phyloP scores from a whole-genome alignment of 2,113 vertebrate species.

The Myotis brandtii region DNA sequence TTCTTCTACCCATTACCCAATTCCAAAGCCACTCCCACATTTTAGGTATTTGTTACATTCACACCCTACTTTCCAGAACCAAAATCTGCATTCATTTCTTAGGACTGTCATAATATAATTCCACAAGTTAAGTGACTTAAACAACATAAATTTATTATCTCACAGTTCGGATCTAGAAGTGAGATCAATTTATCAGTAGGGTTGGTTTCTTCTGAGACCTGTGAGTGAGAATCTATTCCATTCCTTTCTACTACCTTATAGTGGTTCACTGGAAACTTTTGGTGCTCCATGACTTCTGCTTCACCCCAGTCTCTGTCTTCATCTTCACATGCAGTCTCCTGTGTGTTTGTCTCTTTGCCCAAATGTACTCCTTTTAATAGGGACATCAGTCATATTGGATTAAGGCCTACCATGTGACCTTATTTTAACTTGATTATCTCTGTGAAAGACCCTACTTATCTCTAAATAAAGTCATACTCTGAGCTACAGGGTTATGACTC shows the following conservation, averaged over 20 bases:
- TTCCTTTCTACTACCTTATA: background rate
- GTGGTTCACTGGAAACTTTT: background rate
- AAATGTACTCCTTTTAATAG: background rate
- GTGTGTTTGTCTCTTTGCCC: background rate
- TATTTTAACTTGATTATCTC: background rate
- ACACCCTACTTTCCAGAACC: background rate
- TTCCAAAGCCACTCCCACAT: background rate
- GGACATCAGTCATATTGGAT: background rate
- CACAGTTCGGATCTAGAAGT: background rate
- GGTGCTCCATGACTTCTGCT: background rate
- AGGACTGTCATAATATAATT: background rate
- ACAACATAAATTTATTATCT: background rate
- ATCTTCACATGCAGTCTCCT: background rate
- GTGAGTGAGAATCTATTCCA: background rate
- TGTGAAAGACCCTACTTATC: background rate
- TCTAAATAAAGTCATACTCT: background rate
- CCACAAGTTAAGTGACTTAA: background rate
- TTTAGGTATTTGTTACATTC: background rate
- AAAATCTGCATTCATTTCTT: slow-evolving; percentile 1
- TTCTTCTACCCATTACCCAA: background rate
- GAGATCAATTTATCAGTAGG: background rate
- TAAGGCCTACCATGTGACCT: background rate
- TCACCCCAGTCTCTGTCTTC: background rate
- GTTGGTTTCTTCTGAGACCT: background rate
- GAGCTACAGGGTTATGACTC: background rate